A percentile compares a stretch with the other conserved stretches of the same genome.
phyloP scores from a whole-genome alignment of 2,113 vertebrate genomes.

The Brienomyrus longianalis region DNA sequence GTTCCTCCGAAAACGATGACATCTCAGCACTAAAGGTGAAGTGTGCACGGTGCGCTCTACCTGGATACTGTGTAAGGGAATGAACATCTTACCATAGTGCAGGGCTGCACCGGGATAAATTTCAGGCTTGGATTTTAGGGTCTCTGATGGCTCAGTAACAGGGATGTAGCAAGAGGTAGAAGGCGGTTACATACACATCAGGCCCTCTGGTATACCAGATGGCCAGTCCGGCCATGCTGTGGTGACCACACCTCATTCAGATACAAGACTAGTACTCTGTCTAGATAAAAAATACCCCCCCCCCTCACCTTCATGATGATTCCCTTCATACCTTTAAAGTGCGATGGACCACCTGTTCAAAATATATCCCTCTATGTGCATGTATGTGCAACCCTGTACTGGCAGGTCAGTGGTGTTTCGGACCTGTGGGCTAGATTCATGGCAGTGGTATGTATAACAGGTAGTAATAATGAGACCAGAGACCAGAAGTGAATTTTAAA shows the following conservation, averaged over 20 bases:
- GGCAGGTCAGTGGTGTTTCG: background rate
- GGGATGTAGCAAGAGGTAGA: background rate
- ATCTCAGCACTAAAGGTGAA: constrained; percentile 6
- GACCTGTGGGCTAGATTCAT: background rate
- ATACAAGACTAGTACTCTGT: background rate
- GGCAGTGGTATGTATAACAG: background rate
- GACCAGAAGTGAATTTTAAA: background rate
- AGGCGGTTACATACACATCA: background rate
- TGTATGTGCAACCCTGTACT: background rate
- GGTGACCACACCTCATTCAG: background rate
- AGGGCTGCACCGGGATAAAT: too few species aligned
- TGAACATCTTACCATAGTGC: background rate
- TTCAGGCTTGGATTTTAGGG: background rate
- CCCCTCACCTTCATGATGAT: too few species aligned
- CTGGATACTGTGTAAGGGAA: background rate
- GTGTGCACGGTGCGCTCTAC: background rate
- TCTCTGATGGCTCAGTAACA: background rate
- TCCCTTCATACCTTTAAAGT: background rate
- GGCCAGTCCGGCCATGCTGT: too few species aligned
- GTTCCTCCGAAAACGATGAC: background rate
- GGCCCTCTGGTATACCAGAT: background rate
- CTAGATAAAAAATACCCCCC: background rate
- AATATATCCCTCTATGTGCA: background rate
- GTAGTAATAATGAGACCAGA: background rate
- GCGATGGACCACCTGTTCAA: background rate